These are phyloP conservation scores for Trichopria drosophilae DNA, from an alignment of 2,888 invertebrate genomes.

Conservation along the genomic window DNA sequence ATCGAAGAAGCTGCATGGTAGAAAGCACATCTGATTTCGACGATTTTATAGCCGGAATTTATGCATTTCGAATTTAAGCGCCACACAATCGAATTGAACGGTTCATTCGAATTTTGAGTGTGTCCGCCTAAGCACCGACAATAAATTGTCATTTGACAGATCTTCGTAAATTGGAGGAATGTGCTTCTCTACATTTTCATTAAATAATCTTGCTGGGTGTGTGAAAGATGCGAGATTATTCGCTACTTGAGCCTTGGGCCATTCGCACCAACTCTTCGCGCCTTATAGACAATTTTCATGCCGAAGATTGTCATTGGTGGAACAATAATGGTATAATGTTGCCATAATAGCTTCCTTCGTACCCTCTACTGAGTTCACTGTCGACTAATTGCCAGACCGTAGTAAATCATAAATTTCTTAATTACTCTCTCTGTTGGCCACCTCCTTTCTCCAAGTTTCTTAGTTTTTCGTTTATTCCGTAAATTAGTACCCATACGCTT, in stretches of 20 bases:
- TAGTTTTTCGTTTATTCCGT: conserved; percentile 25
- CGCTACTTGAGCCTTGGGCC: conserved; percentile 32
- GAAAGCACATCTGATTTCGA: too few relatives aligned
- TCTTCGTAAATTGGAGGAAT: too few relatives aligned
- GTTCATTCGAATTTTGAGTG: too few relatives aligned
- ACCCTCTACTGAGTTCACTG: conserved; percentile 33
- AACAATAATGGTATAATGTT: conserved; percentile 35
- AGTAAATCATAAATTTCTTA: conserved; percentile 39
- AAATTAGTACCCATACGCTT: conserved; percentile 35
- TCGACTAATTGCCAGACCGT: conserved; percentile 40
- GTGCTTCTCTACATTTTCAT: too few relatives aligned
- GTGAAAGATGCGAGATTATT: too few relatives aligned
- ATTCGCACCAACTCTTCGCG: conserved; percentile 39
- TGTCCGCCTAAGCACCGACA: too few relatives aligned
- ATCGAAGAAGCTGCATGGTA: too few relatives aligned
- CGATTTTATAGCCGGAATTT: too few relatives aligned
- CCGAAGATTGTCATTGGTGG: conserved; percentile 37
- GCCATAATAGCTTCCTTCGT: conserved; percentile 39
- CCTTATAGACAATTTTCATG: conserved; percentile 39
- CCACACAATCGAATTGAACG: too few relatives aligned
- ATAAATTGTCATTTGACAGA: too few relatives aligned
- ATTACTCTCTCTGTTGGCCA: conserved; percentile 35
- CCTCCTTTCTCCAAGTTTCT: conserved; percentile 38
- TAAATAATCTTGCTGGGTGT: too few relatives aligned
- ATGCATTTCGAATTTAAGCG: too few relatives aligned